Percentiles rank a stretch among this genome's conserved stretches.
phyloP scores from a whole-genome alignment of 2,797 vertebrate genomes.

The Cygnus olor region DNA sequence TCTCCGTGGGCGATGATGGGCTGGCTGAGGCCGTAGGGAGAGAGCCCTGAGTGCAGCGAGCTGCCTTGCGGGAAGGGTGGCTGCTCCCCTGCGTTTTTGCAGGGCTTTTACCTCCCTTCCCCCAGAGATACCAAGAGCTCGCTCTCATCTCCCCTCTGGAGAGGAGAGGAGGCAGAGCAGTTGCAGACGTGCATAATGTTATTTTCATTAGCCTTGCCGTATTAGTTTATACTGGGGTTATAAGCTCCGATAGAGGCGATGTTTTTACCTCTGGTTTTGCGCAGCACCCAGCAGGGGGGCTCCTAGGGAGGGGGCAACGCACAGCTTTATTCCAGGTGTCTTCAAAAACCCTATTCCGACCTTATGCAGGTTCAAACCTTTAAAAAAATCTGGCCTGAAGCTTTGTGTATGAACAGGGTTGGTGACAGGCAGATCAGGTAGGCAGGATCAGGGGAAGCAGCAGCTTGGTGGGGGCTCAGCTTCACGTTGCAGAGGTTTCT shows the following conservation, averaged over 20 bases:
- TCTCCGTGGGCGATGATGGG: background rate
- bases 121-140: background rate
- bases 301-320: background rate
- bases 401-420: background rate
- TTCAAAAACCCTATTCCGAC: background rate
- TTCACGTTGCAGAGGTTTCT: rapidly evolving
- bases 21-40: background rate
- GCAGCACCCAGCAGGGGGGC: rapidly evolving
- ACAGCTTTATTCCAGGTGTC: background rate
- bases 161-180: background rate
- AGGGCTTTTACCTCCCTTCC: background rate
- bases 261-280: background rate
- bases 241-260: background rate
- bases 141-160: background rate
- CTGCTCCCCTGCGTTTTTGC: background rate
- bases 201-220: background rate
- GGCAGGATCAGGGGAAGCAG: background rate
- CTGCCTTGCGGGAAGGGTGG: background rate
- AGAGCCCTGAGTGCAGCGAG: background rate
- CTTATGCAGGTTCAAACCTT: background rate
- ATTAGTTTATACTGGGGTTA: background rate
- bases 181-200: rapidly evolving
- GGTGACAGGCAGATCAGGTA: background rate
- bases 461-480: background rate
- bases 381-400: background rate